Evolutionary conservation across 2,888 invertebrate species (phyloP), one percentile per base, ranked within the genome.

Genomic region (Eupelmus urozonus): DNA sequence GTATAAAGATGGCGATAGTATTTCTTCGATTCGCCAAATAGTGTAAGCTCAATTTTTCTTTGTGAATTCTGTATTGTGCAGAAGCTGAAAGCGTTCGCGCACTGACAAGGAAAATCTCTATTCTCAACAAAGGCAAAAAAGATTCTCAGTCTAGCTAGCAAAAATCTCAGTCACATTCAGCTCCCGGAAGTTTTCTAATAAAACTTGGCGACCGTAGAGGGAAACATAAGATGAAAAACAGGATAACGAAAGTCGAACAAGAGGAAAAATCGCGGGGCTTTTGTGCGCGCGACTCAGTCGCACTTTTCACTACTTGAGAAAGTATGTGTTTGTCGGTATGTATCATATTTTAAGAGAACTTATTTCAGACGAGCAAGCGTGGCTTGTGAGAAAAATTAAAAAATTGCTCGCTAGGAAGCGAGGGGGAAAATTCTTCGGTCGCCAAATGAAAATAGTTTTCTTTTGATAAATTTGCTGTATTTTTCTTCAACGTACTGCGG

Each of bases 171-270:
- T 59, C 23, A 59, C 45, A 73, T 66, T 27, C 25, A 51, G n/a
- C 13, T 59, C 29, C 4, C 25, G 16, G 18, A 75, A 75, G 74
- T 67, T 60, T 75, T 67, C 60, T 67, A 67, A 67, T 75, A 75
- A 75, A 75, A 60, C 74, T 67, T 75, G 65, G 45, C 49, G n/a
- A 23, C 29, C 29, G 51, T 23, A 42, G 27, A 7, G 42, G 57
- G 18, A 59, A 66, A 49, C 3, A 55, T 20, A 18, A 18, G 63
- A 73, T 45, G 60, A 57, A 66, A 57, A 66, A 45, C 34, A 16
- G n/a, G 65, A 57, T 49, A 49, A 25, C 73, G 25, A 45, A 57
- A 57, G 49, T 57, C 29, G 9, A 65, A 57, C 45, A 5, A 27
- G 5, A 25, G 18, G 7, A 40, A 42, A 55, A 70, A 40, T 42